Base-by-base conservation (phyloP, 2,888 invertebrate species). In the Tenthredo scrophulariae region DNA sequence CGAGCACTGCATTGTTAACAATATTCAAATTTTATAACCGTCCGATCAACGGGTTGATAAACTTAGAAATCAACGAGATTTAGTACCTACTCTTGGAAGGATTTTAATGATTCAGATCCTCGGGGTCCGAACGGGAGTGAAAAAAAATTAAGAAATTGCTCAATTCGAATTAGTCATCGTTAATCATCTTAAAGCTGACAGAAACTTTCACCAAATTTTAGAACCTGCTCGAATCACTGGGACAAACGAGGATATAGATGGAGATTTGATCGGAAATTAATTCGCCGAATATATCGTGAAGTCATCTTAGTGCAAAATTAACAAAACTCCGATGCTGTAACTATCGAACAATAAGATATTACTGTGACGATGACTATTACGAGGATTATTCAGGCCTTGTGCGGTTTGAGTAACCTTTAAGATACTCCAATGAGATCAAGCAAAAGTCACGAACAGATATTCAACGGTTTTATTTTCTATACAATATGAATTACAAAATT, bases 181-280 rank as follows among this genome's bases (percentile, higher is more conserved):
- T 74, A 74, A 43, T 74, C 72, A 74, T 74, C 1, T 22, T n/a
- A 43, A 22, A 40, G 15, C 26, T 74, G 6, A 74, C 72, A 4
- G 10, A 54, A 77, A 77, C 54, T 50, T 77, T 77, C 77, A 54
- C 77, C 54, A 54, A 74, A 74, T 77, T 29, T 77, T 50, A 72
- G n/a, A n/a, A n/a, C 70, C 62, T 37, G 70, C 40, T n/a, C 70
- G 40, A 18, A 37, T 9, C 37, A 40, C 15, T 40, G 6, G 18
- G 7, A 72, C 40, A 72, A 72, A 72, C 1, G 33, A 72, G 15
- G n/a, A 72, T 37, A 13, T n/a, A 54, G 54, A n/a, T n/a, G 0
- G 54, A 54, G 54, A 70, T 70, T 7, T 37, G 29, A 9, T n/a
- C n/a, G 33, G n/a, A 18, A 70, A 70, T 70, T 26, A 62, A 62